phyloP scores from a whole-genome alignment of 2,888 invertebrate species.

The Venustoraphidia nigricollis region DNA sequence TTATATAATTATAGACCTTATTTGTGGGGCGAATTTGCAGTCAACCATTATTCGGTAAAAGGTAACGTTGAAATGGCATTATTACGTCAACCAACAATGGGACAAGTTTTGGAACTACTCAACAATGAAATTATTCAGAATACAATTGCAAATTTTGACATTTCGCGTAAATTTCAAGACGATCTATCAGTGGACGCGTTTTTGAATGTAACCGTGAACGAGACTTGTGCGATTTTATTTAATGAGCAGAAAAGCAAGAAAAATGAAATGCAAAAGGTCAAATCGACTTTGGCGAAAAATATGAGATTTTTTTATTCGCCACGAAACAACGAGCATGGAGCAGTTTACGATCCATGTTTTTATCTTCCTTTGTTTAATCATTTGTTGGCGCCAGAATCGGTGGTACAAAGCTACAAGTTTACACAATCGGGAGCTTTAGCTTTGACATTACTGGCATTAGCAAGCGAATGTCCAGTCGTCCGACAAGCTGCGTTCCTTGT shows the following conservation, averaged over 20 bases:
- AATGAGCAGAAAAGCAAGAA: conserved; percentile 13
- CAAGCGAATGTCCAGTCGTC: conserved; percentile 47
- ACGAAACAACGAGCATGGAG: not conserved
- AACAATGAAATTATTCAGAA: conserved; percentile 44
- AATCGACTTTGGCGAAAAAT: not conserved
- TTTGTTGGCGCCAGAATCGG: conserved; percentile 57
- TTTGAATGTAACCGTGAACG: not conserved
- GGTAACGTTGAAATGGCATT: conserved; percentile 38
- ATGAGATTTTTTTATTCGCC: not conserved
- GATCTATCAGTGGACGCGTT: conserved; percentile 12
- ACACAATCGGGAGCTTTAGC: conserved; percentile 54
- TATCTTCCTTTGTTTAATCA: conserved; percentile 62
- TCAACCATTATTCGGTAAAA: conserved; percentile 57
- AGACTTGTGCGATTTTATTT: not conserved
- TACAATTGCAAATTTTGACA: conserved; percentile 57
- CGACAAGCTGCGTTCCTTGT: conserved; percentile 60
- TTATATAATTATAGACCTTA: conserved; percentile 57
- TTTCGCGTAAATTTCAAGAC: conserved; percentile 39
- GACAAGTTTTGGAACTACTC: conserved; percentile 57
- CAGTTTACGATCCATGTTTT: conserved; percentile 64
- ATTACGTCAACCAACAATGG: conserved; percentile 55
- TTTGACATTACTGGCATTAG: conserved; percentile 51
- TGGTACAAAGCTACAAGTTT: conserved; percentile 54
- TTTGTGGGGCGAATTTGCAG: conserved; percentile 70
- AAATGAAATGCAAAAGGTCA: not conserved